Conservation (phyloP, 2,888 invertebrate genomes). For the Hyposoter dolosus region DNA sequence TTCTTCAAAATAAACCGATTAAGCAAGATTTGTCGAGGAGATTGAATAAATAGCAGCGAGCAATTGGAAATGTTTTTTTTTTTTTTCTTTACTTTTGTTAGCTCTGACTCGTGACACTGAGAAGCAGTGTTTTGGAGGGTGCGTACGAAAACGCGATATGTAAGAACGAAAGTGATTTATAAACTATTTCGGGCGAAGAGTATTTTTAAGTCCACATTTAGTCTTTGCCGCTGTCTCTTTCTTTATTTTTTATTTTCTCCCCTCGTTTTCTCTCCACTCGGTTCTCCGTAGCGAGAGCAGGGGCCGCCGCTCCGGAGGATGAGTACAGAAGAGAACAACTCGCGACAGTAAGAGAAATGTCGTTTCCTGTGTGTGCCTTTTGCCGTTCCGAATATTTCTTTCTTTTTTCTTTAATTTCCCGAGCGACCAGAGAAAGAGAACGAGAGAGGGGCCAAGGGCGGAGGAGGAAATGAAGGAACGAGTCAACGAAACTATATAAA, state of each 20-base stretch:
- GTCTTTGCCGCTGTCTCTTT: slow-evolving; percentile 65
- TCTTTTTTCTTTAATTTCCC: slow-evolving; percentile 23
- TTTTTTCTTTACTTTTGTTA: not conserved
- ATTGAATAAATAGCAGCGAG: not conserved
- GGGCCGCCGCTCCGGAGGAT: slow-evolving; percentile 32
- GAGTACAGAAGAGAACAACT: slow-evolving; percentile 48
- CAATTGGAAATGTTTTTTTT: not conserved
- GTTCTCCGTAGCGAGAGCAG: slow-evolving; percentile 44
- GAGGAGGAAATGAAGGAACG: not conserved
- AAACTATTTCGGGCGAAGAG: slow-evolving; percentile 76
- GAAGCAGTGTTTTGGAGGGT: slow-evolving; percentile 41
- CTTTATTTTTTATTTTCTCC: slow-evolving; percentile 24
- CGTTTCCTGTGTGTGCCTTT: slow-evolving; percentile 64
- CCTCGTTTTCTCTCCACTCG: slow-evolving; percentile 22
- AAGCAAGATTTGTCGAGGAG: not conserved
- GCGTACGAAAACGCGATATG: slow-evolving; percentile 3
- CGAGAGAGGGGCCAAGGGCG: not conserved
- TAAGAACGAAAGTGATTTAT: slow-evolving; percentile 41
- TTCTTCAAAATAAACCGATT: not conserved
- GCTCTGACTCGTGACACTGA: not conserved
- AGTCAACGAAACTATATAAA: not conserved
- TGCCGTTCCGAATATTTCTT: slow-evolving; percentile 39
- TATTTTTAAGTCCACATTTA: slow-evolving; percentile 81
- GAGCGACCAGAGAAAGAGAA: not conserved
- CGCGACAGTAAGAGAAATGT: slow-evolving; percentile 68